Base-by-base conservation (phyloP, 2,797 vertebrate species). In the Cyclura pinguis region DNA sequence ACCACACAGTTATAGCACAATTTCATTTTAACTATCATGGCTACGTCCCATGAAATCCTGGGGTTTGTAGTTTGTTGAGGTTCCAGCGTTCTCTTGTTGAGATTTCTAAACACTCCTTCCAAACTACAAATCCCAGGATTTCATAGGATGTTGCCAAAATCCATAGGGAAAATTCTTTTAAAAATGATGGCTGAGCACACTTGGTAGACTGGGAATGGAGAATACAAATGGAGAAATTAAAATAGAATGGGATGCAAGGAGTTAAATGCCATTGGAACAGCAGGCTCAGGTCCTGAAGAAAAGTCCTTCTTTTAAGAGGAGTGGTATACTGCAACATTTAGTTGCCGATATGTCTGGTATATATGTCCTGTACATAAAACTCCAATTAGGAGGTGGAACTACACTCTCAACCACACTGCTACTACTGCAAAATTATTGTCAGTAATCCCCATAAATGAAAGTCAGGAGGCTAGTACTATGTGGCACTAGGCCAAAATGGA, bases 331-430 rank as follows among this genome's bases (percentile, higher is more conserved):
- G 24, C 35, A 76, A 55, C 52, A 76, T 86, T 85, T 85, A 57
- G 22, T 74, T 74, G 22, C n/a, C 57, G 84, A 3, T 86, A 24
- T 12, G 2, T 74, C 72, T 86, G 27, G 6, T 32, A 64, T n/a
- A 32, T 52, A n/a, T 7, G 20, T 69, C 22, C 38, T 64, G 32
- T 87, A 64, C n/a, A 35, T 74, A 35, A 80, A 27, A 85, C 50
- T 55, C 29, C 67, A 85, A 85, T 85, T 85, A 78, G 27, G 78
- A 77, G 74, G 27, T 82, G 55, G 57, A 82, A 59, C 73, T 20
- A n/a, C 9, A 42, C n/a, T 32, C 77, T 62, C 57, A 78, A 72
- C 38, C 42, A 47, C 32, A 57, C 6, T n/a, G n/a, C n/a, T 78
- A 24, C 59, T 76, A 59, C 74, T 64, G 57, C 59, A 62, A 78